Conservation (phyloP, 1,140 invertebrate genomes). For the Drosophila melanica region DNA sequence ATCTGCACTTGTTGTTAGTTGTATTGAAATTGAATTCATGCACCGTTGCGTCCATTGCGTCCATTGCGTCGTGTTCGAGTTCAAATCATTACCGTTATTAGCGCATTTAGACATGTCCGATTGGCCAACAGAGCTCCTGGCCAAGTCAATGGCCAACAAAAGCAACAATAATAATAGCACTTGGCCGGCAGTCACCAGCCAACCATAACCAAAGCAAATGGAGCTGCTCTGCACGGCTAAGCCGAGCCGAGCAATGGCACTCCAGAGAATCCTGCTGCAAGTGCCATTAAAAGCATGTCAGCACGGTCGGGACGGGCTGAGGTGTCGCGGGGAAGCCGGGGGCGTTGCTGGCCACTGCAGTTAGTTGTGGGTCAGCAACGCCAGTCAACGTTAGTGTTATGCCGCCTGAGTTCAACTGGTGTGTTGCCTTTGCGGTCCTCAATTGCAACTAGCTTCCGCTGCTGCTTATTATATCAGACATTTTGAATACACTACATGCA, state of each 20-base stretch:
- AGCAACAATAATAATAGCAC: background rate
- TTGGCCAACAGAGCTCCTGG: constrained; percentile 24
- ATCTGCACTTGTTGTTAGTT: constrained; percentile 16
- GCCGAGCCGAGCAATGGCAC: constrained; percentile 33
- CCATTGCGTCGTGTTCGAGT: constrained; percentile 18
- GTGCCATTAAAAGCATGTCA: constrained; percentile 34
- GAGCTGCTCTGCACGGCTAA: constrained; percentile 32
- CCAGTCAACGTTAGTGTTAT: constrained; percentile 17
- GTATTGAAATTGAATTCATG: constrained; percentile 68
- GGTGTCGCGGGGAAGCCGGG: background rate
- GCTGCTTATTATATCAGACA: constrained; percentile 8
- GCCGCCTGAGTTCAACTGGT: constrained; percentile 8
- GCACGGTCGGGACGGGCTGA: background rate
- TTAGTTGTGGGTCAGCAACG: constrained; percentile 40
- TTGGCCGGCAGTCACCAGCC: constrained; percentile 8
- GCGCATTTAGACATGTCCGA: constrained; percentile 36
- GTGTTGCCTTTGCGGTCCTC: constrained; percentile 9
- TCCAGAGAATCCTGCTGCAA: constrained; percentile 37
- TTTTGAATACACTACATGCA: background rate
- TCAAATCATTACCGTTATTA: constrained; percentile 51
- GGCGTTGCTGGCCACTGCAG: constrained; percentile 21
- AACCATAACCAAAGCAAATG: constrained; percentile 38
- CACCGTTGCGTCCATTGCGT: constrained; percentile 48
- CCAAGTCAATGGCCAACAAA: constrained; percentile 24
- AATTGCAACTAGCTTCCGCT: constrained; percentile 21